Evolutionary conservation across 2,113 vertebrate genomes (phyloP).

Genomic region (Machaerirhynchus nigripectus): DNA sequence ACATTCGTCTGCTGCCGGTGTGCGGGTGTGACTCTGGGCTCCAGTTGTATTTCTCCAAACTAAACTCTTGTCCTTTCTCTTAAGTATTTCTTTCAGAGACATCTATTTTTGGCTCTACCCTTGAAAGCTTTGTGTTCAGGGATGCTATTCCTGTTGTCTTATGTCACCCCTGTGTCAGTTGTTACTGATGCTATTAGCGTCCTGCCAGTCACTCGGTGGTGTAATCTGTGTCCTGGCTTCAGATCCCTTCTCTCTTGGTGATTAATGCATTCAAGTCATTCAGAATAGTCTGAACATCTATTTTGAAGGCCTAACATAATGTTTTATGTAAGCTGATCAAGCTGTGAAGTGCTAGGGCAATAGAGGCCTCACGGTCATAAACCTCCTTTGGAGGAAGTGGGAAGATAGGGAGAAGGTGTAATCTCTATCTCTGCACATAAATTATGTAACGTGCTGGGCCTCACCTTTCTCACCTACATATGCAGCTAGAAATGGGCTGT

Average conservation of each 20-base stretch:
- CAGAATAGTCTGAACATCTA: neutral
- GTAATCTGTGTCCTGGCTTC: neutral
- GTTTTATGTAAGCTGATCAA: neutral
- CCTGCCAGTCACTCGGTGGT: neutral
- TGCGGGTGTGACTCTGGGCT: neutral
- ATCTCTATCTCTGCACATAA: neutral
- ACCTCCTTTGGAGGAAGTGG: neutral
- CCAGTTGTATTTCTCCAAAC: neutral
- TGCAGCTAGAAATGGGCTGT: neutral
- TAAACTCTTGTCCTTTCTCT: neutral
- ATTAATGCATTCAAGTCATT: neutral
- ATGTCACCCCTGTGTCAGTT: neutral
- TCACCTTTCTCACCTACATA: neutral
- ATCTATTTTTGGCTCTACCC: neutral
- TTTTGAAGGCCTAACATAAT: neutral
- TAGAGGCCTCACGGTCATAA: neutral
- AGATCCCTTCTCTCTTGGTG: rapidly evolving
- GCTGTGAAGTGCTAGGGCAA: neutral
- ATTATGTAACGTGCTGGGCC: neutral
- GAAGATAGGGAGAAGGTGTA: neutral
- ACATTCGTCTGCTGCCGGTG: neutral
- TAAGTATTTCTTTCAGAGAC: neutral
- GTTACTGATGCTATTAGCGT: neutral
- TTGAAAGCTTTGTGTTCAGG: neutral
- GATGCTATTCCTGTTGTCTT: neutral